These are phyloP conservation scores for Nibea albiflora DNA, from an alignment of 2,113 vertebrate species.

Conservation along the genomic window DNA sequence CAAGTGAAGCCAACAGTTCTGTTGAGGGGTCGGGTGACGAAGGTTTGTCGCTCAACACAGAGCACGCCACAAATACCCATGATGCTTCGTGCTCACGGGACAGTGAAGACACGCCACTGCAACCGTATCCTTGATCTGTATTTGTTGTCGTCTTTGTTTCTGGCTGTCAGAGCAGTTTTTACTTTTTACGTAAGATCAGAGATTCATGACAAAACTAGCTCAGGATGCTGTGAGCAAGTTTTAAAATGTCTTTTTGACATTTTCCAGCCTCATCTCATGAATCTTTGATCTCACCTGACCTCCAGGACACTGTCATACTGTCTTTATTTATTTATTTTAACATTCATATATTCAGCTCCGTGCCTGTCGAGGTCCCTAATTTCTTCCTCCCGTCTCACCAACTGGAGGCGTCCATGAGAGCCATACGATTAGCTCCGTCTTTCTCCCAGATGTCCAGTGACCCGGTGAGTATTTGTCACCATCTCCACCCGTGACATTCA, in stretches of 20 bases:
- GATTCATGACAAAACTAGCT: not conserved
- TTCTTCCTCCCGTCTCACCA: constrained; percentile 93
- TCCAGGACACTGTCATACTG: not conserved
- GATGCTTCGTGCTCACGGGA: constrained; percentile 13
- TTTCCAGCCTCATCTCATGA: not conserved
- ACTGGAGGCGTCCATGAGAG: constrained; percentile 91
- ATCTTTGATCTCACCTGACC: not conserved
- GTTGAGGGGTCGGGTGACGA: constrained; percentile 6
- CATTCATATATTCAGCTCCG: constrained; percentile 77
- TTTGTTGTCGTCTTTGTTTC: not conserved
- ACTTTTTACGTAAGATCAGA: not conserved
- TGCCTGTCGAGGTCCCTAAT: constrained; percentile 87
- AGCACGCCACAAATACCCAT: not conserved
- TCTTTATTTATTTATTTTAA: constrained; percentile 73
- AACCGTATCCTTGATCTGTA: constrained; percentile 88
- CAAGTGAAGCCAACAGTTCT: not conserved
- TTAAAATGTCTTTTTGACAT: not conserved
- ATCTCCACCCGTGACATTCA: not conserved
- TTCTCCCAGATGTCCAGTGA: constrained; percentile 68
- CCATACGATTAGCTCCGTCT: constrained; percentile 84
- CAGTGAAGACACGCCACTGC: constrained; percentile 25
- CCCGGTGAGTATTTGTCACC: constrained; percentile 81
- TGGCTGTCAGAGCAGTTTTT: not conserved
- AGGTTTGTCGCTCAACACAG: not conserved
- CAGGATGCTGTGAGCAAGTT: too few species aligned